phyloP scores from a whole-genome alignment of 1,140 invertebrate species.

The Dufourea novaeangliae region DNA sequence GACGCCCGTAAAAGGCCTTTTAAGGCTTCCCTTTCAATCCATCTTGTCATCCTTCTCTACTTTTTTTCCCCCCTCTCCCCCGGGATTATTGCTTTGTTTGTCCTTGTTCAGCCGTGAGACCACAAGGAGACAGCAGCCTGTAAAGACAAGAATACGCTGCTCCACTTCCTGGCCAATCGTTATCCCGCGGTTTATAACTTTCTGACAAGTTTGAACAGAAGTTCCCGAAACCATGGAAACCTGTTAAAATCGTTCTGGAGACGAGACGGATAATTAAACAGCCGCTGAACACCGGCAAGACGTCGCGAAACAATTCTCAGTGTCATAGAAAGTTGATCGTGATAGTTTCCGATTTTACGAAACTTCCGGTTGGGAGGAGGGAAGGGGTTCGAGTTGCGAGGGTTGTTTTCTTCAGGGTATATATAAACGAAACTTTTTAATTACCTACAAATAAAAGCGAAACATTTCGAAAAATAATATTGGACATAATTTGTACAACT shows the following conservation, averaged over 20 bases:
- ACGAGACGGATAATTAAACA: not conserved
- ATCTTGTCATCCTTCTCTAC: not conserved
- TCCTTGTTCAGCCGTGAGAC: not conserved
- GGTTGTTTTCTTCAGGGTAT: not conserved
- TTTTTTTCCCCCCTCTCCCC: not conserved
- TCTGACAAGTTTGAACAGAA: not conserved
- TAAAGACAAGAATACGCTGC: not conserved
- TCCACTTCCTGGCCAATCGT: not conserved
- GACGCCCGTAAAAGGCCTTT: conserved; percentile 37
- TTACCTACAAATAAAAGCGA: not conserved
- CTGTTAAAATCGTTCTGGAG: not conserved
- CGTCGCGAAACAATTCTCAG: not conserved
- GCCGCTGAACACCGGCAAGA: not conserved
- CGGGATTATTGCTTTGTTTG: not conserved
- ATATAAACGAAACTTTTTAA: not conserved
- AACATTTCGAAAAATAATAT: not conserved
- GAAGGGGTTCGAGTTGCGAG: too few species aligned
- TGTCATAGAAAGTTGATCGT: not conserved
- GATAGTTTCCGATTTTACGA: not conserved
- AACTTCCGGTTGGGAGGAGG: not conserved
- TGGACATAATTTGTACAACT: not conserved
- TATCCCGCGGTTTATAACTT: conserved; percentile 2
- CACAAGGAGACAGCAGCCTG: not conserved
- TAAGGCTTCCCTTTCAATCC: conserved; percentile 17
- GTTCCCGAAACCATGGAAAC: not conserved